phyloP scores from a whole-genome alignment of 2,888 invertebrate species.

The Argyresthia goedartella region DNA sequence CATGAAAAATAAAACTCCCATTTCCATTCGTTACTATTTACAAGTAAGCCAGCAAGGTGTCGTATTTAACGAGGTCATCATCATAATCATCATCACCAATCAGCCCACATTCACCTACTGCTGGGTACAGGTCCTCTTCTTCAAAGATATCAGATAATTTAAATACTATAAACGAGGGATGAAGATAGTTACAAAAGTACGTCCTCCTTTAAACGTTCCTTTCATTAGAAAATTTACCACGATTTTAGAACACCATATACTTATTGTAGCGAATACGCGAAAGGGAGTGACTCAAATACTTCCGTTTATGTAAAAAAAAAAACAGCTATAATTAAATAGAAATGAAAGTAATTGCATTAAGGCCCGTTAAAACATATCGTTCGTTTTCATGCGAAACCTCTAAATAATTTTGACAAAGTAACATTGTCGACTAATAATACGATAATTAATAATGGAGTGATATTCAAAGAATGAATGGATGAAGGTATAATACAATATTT shows the following conservation, averaged over 20 bases:
- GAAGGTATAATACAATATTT: background rate
- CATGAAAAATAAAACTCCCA: too few relatives aligned
- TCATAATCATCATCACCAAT: too few relatives aligned
- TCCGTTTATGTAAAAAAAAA: too few relatives aligned
- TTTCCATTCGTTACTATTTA: too few relatives aligned
- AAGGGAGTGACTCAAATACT: too few relatives aligned
- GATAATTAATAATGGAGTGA: background rate
- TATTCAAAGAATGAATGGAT: background rate
- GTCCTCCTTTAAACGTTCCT: background rate
- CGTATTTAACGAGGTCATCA: too few relatives aligned
- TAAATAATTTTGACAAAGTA: conserved; percentile 32
- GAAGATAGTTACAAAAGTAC: background rate
- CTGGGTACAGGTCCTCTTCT: too few relatives aligned
- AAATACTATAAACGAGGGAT: background rate
- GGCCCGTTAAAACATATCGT: conserved; percentile 20
- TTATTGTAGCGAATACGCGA: background rate
- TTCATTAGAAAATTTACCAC: background rate
- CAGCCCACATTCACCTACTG: too few relatives aligned
- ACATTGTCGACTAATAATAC: background rate
- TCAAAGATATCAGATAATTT: too few relatives aligned
- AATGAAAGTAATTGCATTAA: background rate
- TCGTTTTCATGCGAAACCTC: conserved; percentile 67
- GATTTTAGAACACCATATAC: too few relatives aligned
- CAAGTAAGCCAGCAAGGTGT: too few relatives aligned
- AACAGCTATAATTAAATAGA: too few relatives aligned